Conservation (phyloP, 2,797 vertebrate species). For the Neopelma chrysocephalum region DNA sequence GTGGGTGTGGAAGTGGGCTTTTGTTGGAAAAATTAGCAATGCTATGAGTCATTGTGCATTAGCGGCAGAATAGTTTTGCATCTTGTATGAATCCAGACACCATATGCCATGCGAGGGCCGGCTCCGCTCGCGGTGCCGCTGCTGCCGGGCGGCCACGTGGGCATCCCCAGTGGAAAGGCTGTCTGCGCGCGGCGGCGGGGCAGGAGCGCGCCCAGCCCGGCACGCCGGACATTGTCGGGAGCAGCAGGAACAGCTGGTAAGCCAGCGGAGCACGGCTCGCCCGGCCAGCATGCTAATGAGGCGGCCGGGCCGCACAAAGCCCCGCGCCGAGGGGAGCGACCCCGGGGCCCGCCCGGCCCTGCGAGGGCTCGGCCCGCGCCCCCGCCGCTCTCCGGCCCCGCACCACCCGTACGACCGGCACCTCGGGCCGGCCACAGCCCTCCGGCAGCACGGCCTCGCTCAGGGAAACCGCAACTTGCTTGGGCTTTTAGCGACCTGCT, state of each 20-base stretch:
- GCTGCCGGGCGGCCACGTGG: conserved; percentile 89
- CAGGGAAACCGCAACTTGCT: accelerated
- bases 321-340: not conserved
- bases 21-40: conserved; percentile 95
- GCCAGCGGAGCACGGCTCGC: conserved; percentile 73
- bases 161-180: conserved; percentile 86
- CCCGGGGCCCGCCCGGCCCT: not conserved
- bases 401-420: too few relatives aligned
- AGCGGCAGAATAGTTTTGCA: conserved; percentile 96
- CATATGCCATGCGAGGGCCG: conserved; percentile 98
- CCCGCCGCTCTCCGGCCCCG: too few relatives aligned
- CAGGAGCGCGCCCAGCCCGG: conserved; percentile 88
- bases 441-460: too few relatives aligned
- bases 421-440: too few relatives aligned
- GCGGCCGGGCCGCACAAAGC: conserved; percentile 10
- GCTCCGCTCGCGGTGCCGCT: conserved; percentile 86
- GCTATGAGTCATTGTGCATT: conserved; percentile 98
- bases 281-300: conserved; percentile 60
- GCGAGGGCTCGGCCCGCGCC: too few relatives aligned
- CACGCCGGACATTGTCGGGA: conserved; percentile 93
- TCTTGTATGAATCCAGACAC: conserved; percentile 98
- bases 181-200: conserved; percentile 80
- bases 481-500: accelerated
- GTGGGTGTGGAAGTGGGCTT: conserved; percentile 88
- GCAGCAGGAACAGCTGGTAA: conserved; percentile 99